A percentile compares a stretch with the other conserved stretches of the same genome.
Conservation (phyloP, 1,140 invertebrate species). For the Choristoneura fumiferana region DNA sequence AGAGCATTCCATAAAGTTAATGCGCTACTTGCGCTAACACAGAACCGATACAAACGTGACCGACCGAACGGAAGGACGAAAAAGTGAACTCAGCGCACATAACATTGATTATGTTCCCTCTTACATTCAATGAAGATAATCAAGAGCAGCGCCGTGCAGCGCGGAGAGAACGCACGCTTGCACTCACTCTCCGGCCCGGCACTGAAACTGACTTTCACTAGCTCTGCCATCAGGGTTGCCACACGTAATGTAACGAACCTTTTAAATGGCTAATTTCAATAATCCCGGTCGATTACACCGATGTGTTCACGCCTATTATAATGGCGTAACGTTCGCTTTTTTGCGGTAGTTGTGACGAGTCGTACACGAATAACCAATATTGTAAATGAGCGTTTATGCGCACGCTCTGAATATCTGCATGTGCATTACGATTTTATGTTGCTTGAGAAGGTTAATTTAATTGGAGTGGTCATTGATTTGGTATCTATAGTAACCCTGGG, state of each 20-base stretch:
- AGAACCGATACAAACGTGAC: too few species aligned
- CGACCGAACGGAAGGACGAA: too few species aligned
- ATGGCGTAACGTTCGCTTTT: slow-evolving; percentile 4
- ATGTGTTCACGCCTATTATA: not conserved
- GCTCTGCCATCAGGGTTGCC: too few species aligned
- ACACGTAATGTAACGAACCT: not conserved
- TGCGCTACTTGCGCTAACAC: too few species aligned
- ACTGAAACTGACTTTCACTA: too few species aligned
- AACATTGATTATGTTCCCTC: slow-evolving; percentile 12
- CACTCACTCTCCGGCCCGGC: not conserved
- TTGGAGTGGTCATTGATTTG: too few species aligned
- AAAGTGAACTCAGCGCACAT: not conserved
- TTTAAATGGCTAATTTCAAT: slow-evolving; percentile 14
- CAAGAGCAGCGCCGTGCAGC: slow-evolving; percentile 4
- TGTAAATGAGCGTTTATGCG: not conserved
- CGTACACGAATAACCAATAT: not conserved
- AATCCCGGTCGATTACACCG: slow-evolving; percentile 3
- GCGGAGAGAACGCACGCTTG: slow-evolving; percentile 11
- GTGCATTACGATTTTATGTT: not conserved
- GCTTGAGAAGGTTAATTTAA: too few species aligned
- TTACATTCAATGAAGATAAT: slow-evolving; percentile 7
- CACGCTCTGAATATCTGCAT: not conserved
- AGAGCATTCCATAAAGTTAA: too few species aligned
- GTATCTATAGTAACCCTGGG: too few species aligned
- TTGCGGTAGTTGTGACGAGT: slow-evolving; percentile 5